Percentiles rank a stretch among this genome's conserved stretches.
Evolutionary conservation across 2,113 vertebrate species (phyloP).

Genomic region (Upupa epops): DNA sequence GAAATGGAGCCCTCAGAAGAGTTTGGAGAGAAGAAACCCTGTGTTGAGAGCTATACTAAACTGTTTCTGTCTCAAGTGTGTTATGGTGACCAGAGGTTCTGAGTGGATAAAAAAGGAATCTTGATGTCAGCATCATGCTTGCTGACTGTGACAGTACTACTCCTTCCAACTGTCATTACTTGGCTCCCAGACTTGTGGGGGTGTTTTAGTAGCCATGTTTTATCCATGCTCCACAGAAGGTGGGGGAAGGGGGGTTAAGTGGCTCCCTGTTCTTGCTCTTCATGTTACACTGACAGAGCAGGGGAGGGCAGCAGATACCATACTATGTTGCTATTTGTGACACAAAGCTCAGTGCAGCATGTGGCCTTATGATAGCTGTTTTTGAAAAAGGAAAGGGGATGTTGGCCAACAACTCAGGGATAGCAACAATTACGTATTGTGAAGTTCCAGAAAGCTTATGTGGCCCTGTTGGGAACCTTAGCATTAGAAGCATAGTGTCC

Average conservation of each 20-base stretch:
- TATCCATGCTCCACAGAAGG: background rate
- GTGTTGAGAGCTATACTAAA: background rate
- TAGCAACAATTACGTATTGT: fast-evolving
- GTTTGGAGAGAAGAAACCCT: background rate
- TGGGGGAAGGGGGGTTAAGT: background rate
- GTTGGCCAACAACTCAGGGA: background rate
- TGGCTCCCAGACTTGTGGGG: background rate
- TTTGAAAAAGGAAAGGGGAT: too few species aligned
- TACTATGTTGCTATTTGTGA: background rate
- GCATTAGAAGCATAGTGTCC: background rate
- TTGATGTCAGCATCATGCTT: fast-evolving
- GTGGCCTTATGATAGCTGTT: background rate
- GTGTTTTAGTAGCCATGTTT: background rate
- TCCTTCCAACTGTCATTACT: background rate
- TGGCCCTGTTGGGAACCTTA: background rate
- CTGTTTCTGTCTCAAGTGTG: background rate
- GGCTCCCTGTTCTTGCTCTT: background rate
- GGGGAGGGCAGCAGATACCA: background rate
- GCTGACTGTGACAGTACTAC: background rate
- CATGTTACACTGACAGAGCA: background rate
- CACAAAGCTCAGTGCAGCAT: background rate
- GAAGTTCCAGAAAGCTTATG: background rate
- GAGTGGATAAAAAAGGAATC: background rate
- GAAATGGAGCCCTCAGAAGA: background rate
- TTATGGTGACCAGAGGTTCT: background rate